Evolutionary conservation across 2,797 vertebrate species (phyloP).

Genomic region (Rhinella marina): DNA sequence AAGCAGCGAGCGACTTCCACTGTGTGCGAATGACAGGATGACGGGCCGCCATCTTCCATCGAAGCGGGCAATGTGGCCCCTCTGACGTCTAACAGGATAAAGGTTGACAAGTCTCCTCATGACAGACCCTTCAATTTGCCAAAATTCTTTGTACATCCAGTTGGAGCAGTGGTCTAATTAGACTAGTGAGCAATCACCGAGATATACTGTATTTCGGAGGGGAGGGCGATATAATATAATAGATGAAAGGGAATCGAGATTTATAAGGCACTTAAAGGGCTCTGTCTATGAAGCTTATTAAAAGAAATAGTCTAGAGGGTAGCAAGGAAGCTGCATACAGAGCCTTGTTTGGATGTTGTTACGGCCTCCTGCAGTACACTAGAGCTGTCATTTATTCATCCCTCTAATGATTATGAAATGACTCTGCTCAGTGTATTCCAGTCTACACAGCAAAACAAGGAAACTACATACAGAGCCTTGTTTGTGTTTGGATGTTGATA

Average conservation of each 20-base stretch:
- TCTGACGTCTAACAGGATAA: background rate
- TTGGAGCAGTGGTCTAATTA: slow-evolving; percentile 15
- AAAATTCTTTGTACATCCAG: background rate
- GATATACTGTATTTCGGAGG: background rate
- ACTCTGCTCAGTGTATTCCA: too few relatives aligned
- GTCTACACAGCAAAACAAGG: too few relatives aligned
- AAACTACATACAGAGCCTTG: background rate
- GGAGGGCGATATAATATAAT: slow-evolving; percentile 15
- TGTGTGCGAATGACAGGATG: slow-evolving; percentile 29
- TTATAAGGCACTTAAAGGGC: slow-evolving; percentile 8
- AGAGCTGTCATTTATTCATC: too few relatives aligned
- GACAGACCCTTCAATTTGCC: slow-evolving; percentile 19
- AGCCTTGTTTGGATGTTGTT: too few relatives aligned
- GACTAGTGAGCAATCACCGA: slow-evolving; percentile 26
- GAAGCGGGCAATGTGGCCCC: background rate
- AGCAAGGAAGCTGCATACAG: too few relatives aligned
- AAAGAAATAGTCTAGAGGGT: slow-evolving; percentile 15
- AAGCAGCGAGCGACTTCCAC: slow-evolving; percentile 4
- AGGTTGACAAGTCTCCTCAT: slow-evolving; percentile 1
- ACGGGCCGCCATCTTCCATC: background rate
- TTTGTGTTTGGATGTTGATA: too few relatives aligned
- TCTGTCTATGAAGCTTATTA: slow-evolving; percentile 30
- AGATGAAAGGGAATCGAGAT: slow-evolving; percentile 24
- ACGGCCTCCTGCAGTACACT: background rate
- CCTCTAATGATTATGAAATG: too few relatives aligned